phyloP scores from a whole-genome alignment of 2,797 vertebrate species.

The Trichosurus vulpecula region DNA sequence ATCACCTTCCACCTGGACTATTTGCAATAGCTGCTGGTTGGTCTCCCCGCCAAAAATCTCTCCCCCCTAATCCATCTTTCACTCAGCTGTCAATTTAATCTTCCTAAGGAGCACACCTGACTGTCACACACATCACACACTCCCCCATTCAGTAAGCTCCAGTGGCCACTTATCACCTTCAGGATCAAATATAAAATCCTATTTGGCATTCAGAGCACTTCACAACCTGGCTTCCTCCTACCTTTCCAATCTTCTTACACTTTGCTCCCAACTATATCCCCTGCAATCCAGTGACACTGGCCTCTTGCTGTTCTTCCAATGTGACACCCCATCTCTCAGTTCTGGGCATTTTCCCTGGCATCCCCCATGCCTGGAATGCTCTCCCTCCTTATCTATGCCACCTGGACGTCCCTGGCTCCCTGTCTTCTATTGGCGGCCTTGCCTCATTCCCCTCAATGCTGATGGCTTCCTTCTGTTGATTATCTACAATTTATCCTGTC shows the following conservation, averaged over 20 bases:
- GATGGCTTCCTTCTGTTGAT: neutral
- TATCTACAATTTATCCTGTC: neutral
- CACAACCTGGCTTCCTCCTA: neutral
- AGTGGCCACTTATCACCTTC: neutral
- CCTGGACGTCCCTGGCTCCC: neutral
- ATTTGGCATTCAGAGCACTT: neutral
- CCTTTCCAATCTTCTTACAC: neutral
- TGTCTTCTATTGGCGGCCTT: neutral
- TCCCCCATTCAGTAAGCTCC: neutral
- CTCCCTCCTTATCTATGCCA: neutral
- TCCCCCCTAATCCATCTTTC: neutral
- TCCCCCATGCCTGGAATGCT: too few relatives aligned
- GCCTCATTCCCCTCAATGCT: neutral
- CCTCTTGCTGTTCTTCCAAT: neutral
- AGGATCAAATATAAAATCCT: neutral
- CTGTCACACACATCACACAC: neutral
- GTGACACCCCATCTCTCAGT: neutral
- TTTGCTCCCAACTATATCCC: neutral
- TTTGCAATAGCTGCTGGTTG: neutral
- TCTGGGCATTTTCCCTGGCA: neutral
- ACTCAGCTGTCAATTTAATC: neutral
- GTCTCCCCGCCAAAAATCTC: neutral
- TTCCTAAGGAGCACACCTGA: neutral
- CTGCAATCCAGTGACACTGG: neutral
- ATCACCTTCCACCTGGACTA: neutral